Base-by-base conservation (phyloP, 2,888 invertebrate species). In the Campaea margaritaria region DNA sequence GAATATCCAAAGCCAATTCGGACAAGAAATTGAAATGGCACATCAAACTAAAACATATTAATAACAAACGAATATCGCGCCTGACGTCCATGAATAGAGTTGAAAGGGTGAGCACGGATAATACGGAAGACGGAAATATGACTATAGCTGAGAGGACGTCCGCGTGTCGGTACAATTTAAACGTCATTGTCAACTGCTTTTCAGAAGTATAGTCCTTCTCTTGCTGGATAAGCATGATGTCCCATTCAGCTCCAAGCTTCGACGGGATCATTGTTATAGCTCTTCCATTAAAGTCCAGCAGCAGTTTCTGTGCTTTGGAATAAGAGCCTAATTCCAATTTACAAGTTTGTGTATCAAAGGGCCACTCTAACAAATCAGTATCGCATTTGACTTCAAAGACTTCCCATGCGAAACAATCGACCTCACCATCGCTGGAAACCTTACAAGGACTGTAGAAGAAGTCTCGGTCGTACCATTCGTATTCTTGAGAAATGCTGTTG, bases 241-340 rank as follows among this genome's bases (percentile, higher is more conserved):
- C 70, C 83, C 84, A 87, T n/a, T 76, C 79, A 0, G 74, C 49
- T 0, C 79, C 81, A 50, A 78, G 76, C 9, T 78, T 76, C 0
- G 74, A 73, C 0, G 69, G 74, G 0, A 68, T 1, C 67, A 76
- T 67, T 0, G 12, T 27, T 0, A 81, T 56, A 3, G 68, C 75
- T 41, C 63, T 49, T 0, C 41, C 13, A 9, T 45, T 51, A 15
- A 74, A 68, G 3, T 59, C 67, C 2, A 79, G 61, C 0, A 38
- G 65, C 0, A 76, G 58, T 4, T 57, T 59, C 3, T 54, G 50
- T 13, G 7, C 0, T 0, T 15, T 11, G 4, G 47, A 9, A 34
- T 46, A 48, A 0, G 62, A 8, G 1, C 73, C 73, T 12, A 75
- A 73, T 31, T 65, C 68, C 10, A 79, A 51, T 0, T 61, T 61